Evolutionary conservation across 53 echinoderm and acorn worm genomes (phyloP).

Genomic region (Stichopus horrens): DNA sequence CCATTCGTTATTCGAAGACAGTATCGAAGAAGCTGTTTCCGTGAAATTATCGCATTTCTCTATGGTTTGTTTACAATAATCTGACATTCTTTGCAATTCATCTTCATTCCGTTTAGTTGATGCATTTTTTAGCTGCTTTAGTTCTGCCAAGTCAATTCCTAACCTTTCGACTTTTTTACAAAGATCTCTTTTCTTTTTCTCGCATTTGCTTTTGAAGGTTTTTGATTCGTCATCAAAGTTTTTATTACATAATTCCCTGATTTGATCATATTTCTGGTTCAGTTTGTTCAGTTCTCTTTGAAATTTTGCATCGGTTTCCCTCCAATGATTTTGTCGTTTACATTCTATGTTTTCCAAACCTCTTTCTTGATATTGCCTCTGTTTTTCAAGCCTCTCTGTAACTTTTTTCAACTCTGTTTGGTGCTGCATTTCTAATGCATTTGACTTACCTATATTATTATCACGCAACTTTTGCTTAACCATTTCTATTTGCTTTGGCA

Average conservation of each 20-base stretch:
- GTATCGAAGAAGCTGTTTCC: not conserved
- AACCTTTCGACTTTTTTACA: not conserved
- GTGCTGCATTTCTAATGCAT: too few species aligned
- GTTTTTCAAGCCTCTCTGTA: conserved; percentile 1
- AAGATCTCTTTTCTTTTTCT: not conserved
- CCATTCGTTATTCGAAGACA: conserved; percentile 16
- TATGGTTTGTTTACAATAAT: not conserved
- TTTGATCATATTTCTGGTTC: not conserved
- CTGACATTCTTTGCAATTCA: too few species aligned
- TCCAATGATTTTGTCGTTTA: not conserved
- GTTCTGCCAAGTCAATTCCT: not conserved
- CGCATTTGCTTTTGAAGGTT: too few species aligned
- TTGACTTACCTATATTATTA: too few species aligned
- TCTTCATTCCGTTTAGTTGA: not conserved
- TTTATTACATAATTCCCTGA: too few species aligned
- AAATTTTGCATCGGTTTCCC: too few species aligned
- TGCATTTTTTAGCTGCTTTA: not conserved
- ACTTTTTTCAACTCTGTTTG: too few species aligned
- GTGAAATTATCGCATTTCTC: conserved; percentile 1
- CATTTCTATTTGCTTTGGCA: too few species aligned
- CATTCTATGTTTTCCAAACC: not conserved
- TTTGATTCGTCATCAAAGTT: too few species aligned
- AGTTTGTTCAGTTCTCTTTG: not conserved
- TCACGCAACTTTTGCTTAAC: too few species aligned
- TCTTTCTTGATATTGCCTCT: not conserved